Conservation (phyloP, 2,888 invertebrate species). For the Cheilosia soror region DNA sequence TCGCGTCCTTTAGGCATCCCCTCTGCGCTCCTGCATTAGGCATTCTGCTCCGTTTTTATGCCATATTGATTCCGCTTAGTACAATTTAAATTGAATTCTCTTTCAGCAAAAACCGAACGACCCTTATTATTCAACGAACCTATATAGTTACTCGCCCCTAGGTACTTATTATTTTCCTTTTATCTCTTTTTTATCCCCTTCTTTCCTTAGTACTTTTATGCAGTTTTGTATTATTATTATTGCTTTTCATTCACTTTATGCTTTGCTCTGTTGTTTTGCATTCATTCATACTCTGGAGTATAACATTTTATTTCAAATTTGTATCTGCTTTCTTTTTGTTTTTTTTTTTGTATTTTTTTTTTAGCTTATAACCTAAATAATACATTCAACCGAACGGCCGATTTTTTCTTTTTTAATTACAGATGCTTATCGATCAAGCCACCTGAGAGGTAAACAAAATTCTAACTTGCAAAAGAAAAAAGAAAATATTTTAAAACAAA, state of each 20-base stretch:
- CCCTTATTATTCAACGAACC: conserved; percentile 56
- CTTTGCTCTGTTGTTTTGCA: conserved; percentile 45
- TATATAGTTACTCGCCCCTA: conserved; percentile 56
- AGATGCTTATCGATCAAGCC: conserved; percentile 91
- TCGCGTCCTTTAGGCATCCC: conserved; percentile 56
- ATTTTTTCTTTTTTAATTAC: conserved; percentile 86
- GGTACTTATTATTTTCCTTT: conserved; percentile 51
- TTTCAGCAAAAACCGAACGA: conserved; percentile 34
- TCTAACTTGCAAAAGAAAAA: conserved; percentile 74
- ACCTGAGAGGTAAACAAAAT: conserved; percentile 87
- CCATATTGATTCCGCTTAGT: conserved; percentile 46
- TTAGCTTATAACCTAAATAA: conserved; percentile 81
- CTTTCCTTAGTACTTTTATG: conserved; percentile 21
- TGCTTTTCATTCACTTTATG: conserved; percentile 40
- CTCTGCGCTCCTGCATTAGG: neutral
- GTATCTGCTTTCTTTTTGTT: conserved; percentile 39
- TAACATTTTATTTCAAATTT: conserved; percentile 22
- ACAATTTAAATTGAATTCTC: conserved; percentile 28
- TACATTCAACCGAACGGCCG: conserved; percentile 85
- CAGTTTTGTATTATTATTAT: conserved; percentile 77
- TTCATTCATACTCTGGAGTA: conserved; percentile 8
- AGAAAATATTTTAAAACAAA: conserved; percentile 75
- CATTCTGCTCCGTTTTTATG: conserved; percentile 34
- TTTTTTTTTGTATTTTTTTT: conserved; percentile 62
- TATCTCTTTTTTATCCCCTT: conserved; percentile 10